Percentiles rank a stretch among this genome's conserved stretches.
Evolutionary conservation across 2,797 vertebrate species (phyloP).

Genomic region (Pseudocheirus occidentalis): DNA sequence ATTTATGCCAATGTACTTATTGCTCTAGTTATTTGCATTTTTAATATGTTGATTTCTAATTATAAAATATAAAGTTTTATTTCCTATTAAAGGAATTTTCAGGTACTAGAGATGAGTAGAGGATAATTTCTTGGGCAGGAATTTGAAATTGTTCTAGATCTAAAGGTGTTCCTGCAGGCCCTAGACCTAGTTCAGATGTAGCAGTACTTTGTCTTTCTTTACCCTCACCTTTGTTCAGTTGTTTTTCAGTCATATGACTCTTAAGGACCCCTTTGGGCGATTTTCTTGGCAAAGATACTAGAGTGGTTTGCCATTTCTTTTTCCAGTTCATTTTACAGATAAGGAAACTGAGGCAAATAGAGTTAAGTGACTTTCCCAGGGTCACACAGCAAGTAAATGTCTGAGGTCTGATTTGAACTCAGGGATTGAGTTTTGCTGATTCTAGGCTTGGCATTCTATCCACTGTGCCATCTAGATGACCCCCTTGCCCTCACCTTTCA

Average conservation of each 20-base stretch:
- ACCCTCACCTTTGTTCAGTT: not conserved
- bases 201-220: not conserved
- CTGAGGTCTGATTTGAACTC: not conserved
- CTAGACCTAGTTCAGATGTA: not conserved
- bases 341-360: not conserved
- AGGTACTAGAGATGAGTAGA: not conserved
- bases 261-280: not conserved
- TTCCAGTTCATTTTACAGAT: not conserved
- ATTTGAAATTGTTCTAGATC: not conserved
- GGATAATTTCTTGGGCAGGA: not conserved
- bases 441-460: not conserved
- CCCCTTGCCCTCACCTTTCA: not conserved
- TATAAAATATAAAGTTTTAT: not conserved
- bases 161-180: not conserved
- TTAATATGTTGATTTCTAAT: not conserved
- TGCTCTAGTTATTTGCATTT: not conserved
- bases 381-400: not conserved
- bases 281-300: not conserved
- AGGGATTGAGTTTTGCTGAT: not conserved
- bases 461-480: not conserved
- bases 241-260: not conserved
- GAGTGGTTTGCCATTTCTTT: not conserved
- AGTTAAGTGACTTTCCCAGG: not conserved
- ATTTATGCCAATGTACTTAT: not conserved
- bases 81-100: not conserved